phyloP scores from a whole-genome alignment of 1,140 invertebrate genomes.

The Hermetia illucens region DNA sequence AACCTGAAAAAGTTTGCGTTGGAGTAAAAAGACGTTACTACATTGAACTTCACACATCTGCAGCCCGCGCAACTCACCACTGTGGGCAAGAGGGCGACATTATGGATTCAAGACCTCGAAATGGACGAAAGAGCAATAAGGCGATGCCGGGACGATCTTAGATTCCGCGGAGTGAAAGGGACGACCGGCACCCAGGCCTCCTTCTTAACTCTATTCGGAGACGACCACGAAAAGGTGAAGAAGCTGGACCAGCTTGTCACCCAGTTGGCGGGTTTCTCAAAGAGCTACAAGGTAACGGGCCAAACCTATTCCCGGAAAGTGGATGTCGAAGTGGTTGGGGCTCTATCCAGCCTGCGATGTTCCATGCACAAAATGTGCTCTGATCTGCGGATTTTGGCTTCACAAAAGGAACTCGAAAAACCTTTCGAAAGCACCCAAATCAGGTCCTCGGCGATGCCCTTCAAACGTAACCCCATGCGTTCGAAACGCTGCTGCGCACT shows the following conservation, averaged over 20 bases:
- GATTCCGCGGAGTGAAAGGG: constrained; percentile 91
- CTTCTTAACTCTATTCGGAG: constrained; percentile 88
- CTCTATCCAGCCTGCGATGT: constrained; percentile 66
- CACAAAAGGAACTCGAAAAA: constrained; percentile 92
- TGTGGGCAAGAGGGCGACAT: constrained; percentile 87
- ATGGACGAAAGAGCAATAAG: constrained; percentile 83
- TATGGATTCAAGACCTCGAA: constrained; percentile 92
- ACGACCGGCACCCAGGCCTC: constrained; percentile 98
- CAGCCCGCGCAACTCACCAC: constrained; percentile 97
- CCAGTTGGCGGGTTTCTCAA: constrained; percentile 74
- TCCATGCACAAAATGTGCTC: constrained; percentile 89
- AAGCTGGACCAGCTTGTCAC: constrained; percentile 70
- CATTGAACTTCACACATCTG: constrained; percentile 91
- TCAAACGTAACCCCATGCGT: constrained; percentile 98
- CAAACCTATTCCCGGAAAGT: constrained; percentile 96
- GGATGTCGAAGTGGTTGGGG: constrained; percentile 68
- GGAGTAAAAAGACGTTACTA: constrained; percentile 65
- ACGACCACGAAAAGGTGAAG: constrained; percentile 72
- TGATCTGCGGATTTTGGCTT: constrained; percentile 80
- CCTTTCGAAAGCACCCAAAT: constrained; percentile 96
- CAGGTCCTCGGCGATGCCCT: constrained; percentile 85
- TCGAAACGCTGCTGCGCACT: constrained; percentile 89
- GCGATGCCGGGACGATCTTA: constrained; percentile 58
- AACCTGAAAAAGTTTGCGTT: constrained; percentile 69
- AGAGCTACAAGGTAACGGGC: constrained; percentile 73